Percentiles rank a stretch among this genome's conserved stretches.
phyloP scores from a whole-genome alignment of 2,888 invertebrate species.

The Eupelmus urozonus region DNA sequence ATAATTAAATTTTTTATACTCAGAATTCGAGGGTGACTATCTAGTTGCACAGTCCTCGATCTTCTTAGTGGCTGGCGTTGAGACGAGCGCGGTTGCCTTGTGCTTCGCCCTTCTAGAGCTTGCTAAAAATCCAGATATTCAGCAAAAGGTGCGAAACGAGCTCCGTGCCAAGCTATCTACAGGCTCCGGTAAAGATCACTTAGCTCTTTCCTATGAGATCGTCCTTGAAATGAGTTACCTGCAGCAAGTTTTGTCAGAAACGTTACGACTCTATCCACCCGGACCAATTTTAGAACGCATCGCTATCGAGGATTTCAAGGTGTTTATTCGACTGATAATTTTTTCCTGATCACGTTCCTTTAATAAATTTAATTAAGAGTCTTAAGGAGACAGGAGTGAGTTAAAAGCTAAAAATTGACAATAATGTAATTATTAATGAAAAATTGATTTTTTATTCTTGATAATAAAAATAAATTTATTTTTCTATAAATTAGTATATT shows the following conservation, averaged over 20 bases:
- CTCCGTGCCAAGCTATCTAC: slow-evolving; percentile 61
- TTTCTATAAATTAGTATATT: too few species aligned
- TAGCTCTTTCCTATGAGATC: slow-evolving; percentile 66
- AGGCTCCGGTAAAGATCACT: too few species aligned
- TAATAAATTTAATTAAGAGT: too few species aligned
- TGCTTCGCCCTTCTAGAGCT: slow-evolving; percentile 66
- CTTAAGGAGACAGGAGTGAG: too few species aligned
- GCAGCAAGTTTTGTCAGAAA: slow-evolving; percentile 68
- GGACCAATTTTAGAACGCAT: slow-evolving; percentile 69
- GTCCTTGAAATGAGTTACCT: slow-evolving; percentile 69
- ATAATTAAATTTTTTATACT: not conserved
- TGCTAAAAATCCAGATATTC: slow-evolving; percentile 67
- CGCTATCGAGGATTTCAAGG: slow-evolving; percentile 66
- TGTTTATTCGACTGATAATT: too few species aligned
- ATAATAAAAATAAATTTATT: too few species aligned
- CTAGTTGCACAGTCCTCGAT: slow-evolving; percentile 69
- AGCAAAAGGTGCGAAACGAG: slow-evolving; percentile 64
- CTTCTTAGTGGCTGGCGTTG: slow-evolving; percentile 70
- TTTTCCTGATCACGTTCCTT: too few species aligned
- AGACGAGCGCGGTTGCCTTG: slow-evolving; percentile 67
- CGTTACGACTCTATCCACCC: slow-evolving; percentile 69
- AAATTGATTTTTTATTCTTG: too few species aligned
- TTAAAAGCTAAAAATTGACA: too few species aligned
- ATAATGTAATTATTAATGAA: too few species aligned
- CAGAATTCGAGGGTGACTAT: slow-evolving; percentile 68